Conservation (phyloP, 2,797 vertebrate genomes). For the Pseudopleuronectes americanus region DNA sequence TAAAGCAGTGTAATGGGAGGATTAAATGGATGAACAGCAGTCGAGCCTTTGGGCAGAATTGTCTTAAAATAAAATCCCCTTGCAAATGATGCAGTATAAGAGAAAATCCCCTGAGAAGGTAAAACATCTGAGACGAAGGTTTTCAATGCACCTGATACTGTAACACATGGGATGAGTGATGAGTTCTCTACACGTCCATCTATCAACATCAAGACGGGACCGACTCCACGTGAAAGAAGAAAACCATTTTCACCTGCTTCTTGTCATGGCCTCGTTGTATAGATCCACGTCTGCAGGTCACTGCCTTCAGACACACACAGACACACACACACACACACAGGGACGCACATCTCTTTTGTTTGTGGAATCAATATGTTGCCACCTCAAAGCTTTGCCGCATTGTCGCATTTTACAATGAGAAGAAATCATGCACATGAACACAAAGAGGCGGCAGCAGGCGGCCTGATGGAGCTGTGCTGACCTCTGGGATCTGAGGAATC, state of each 20-base stretch:
- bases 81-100: background rate
- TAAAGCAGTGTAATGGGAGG: constrained; percentile 50
- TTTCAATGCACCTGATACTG: too few relatives aligned
- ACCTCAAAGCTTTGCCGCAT: background rate
- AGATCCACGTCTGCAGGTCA: background rate
- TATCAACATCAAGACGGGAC: constrained; percentile 7
- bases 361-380: background rate
- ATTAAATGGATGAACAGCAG: constrained; percentile 46
- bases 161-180: too few relatives aligned
- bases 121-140: too few relatives aligned
- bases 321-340: background rate
- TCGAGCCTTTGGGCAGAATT: constrained; percentile 10
- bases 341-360: background rate
- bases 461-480: constrained; percentile 9
- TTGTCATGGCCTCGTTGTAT: background rate
- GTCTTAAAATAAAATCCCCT: background rate
- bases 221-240: background rate
- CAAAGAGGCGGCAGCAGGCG: background rate
- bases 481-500: constrained; percentile 33
- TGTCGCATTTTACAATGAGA: background rate
- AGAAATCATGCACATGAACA: background rate
- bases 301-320: background rate
- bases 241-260: background rate
- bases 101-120: too few relatives aligned
- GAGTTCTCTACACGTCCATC: background rate